Percentiles rank a stretch among this genome's conserved stretches.
Conservation (phyloP, 2,888 invertebrate genomes). For the Lasioglossum oenotherae region DNA sequence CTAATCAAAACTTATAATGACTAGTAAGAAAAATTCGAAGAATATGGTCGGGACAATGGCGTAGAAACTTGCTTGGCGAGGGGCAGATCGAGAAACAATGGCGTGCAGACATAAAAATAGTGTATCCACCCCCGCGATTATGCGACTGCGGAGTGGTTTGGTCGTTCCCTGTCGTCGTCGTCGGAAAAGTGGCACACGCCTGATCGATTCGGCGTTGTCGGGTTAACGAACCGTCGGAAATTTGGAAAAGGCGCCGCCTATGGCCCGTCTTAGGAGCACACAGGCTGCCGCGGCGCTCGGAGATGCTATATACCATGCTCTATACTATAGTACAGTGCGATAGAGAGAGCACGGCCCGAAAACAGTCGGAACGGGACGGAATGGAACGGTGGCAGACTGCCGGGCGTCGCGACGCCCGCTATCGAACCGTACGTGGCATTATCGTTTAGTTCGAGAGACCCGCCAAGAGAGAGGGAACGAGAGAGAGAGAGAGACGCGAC, state of each 20-base stretch:
- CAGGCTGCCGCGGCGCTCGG: neutral
- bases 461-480: constrained; percentile 24
- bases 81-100: neutral
- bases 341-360: constrained; percentile 39
- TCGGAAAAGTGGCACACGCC: constrained; percentile 40
- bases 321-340: neutral
- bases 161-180: neutral
- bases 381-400: constrained; percentile 81
- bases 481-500: neutral
- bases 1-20: neutral
- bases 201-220: constrained; percentile 47
- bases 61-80: neutral
- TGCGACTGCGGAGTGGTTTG: neutral
- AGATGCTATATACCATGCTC: neutral
- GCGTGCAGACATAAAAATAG: neutral
- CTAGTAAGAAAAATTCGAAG: neutral
- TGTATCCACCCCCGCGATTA: neutral
- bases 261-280: constrained; percentile 48
- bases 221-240: constrained; percentile 47
- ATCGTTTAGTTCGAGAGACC: constrained; percentile 65
- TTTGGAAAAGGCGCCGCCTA: constrained; percentile 47
- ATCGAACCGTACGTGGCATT: constrained; percentile 78
- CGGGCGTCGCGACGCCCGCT: constrained; percentile 81
- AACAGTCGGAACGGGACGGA: constrained; percentile 66
- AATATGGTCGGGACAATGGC: neutral